Evolutionary conservation across 2,888 invertebrate genomes (phyloP).

Genomic region (Hylaea fasciaria): DNA sequence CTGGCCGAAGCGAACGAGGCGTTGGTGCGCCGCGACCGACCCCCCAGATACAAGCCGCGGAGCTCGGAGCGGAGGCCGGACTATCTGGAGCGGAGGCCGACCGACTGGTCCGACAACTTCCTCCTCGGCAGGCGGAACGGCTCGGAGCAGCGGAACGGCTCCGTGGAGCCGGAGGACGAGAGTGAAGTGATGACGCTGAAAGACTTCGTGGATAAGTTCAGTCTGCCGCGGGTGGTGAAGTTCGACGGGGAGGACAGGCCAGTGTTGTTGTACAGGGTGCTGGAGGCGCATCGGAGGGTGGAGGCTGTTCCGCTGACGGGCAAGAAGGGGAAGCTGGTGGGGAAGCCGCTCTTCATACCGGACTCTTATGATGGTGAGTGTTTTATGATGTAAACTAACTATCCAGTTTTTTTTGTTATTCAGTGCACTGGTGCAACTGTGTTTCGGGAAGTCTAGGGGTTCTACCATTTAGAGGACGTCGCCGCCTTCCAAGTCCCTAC

Average conservation of each 20-base stretch:
- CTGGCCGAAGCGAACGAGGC: constrained; percentile 82
- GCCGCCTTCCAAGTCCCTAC: too few species aligned
- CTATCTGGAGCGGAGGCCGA: constrained; percentile 67
- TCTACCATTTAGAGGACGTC: too few species aligned
- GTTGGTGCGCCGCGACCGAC: constrained; percentile 73
- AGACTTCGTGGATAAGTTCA: constrained; percentile 86
- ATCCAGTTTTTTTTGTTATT: too few species aligned
- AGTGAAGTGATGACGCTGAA: constrained; percentile 81
- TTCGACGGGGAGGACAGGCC: constrained; percentile 85
- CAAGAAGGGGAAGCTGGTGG: constrained; percentile 84
- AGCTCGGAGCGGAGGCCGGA: constrained; percentile 82
- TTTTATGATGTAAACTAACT: constrained; percentile 5
- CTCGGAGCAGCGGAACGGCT: constrained; percentile 74
- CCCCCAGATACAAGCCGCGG: constrained; percentile 77
- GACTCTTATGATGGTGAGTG: constrained; percentile 88
- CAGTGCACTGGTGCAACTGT: too few species aligned
- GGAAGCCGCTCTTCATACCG: constrained; percentile 86
- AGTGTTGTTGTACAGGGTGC: constrained; percentile 86
- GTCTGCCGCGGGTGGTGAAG: constrained; percentile 85
- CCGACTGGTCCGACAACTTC: constrained; percentile 79
- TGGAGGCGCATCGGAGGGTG: constrained; percentile 86
- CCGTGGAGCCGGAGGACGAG: constrained; percentile 78
- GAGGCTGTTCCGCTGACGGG: constrained; percentile 85
- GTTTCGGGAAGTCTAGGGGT: too few species aligned
- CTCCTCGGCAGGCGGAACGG: constrained; percentile 72